These are phyloP conservation scores for Helicoverpa assulta DNA, from an alignment of 2,888 invertebrate genomes.

Conservation along the genomic window DNA sequence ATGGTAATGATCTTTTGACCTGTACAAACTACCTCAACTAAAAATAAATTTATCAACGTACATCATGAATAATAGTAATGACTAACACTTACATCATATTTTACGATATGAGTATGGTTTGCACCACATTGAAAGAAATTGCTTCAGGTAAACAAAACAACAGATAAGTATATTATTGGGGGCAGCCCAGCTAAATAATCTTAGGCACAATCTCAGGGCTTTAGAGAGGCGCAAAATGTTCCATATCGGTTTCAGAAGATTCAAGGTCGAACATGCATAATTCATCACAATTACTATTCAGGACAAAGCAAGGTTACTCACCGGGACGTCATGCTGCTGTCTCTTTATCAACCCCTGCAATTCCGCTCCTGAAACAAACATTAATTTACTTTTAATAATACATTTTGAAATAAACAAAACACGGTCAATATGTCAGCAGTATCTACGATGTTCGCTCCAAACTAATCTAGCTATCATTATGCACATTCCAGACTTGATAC, in stretches of 20 bases:
- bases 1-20: constrained; percentile 4
- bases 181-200: neutral
- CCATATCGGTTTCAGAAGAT: constrained; percentile 20
- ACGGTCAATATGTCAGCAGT: neutral
- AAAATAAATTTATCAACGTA: neutral
- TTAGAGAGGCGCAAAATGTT: constrained; percentile 8
- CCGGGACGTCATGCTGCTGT: constrained; percentile 80
- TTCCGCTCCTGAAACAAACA: constrained; percentile 75
- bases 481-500: constrained; percentile 14
- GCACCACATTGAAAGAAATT: constrained; percentile 5
- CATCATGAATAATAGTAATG: neutral
- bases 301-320: constrained; percentile 64
- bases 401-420: constrained; percentile 1
- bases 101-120: neutral
- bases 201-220: neutral
- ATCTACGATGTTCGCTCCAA: constrained; percentile 7
- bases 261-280: constrained; percentile 31
- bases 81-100: constrained; percentile 1
- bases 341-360: constrained; percentile 62
- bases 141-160: no score
- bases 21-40: neutral
- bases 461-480: constrained; percentile 16
- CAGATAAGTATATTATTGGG: no score
- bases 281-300: constrained; percentile 14
- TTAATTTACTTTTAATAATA: constrained; percentile 17